Conservation (phyloP, 92 coral and sea anemone genomes). For the Nematostella vectensis region DNA sequence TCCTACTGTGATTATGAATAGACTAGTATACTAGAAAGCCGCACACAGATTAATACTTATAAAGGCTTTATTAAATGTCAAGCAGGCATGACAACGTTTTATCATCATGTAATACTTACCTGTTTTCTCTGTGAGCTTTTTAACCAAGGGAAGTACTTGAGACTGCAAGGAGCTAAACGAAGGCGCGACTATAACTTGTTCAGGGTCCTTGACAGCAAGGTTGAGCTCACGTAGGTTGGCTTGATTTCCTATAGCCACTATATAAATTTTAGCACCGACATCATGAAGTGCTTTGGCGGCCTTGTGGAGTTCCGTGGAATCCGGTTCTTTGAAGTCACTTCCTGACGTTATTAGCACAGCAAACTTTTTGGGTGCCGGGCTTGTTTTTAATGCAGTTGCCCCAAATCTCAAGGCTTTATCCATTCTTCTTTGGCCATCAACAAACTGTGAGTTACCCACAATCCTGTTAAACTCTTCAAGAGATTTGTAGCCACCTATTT, state of each 20-base stretch:
- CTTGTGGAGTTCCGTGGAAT: constrained; percentile 19
- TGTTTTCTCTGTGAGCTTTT: constrained; percentile 19
- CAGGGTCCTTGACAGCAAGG: constrained; percentile 39
- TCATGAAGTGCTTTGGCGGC: constrained; percentile 45
- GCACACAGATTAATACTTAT: too few species aligned
- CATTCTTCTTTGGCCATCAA: constrained; percentile 64
- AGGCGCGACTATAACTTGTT: constrained; percentile 42
- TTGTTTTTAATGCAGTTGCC: constrained; percentile 15
- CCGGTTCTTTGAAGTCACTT: constrained; percentile 34
- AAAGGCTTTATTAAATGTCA: not conserved
- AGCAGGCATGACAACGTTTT: not conserved
- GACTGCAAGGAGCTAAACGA: constrained; percentile 21
- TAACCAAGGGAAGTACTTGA: constrained; percentile 6
- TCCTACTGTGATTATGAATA: too few species aligned
- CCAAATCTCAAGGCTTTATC: constrained; percentile 55
- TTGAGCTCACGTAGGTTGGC: constrained; percentile 37
- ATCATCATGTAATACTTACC: too few species aligned
- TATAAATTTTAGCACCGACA: constrained; percentile 53
- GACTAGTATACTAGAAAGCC: too few species aligned
- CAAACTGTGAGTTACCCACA: constrained; percentile 41
- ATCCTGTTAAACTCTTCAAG: constrained; percentile 26
- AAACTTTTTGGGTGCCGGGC: constrained; percentile 44
- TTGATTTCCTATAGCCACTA: constrained; percentile 65
- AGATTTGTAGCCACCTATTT: constrained; percentile 35
- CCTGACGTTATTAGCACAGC: constrained; percentile 79